These are phyloP conservation scores for Corticium candelabrum DNA, from an alignment of 37 sponge, comb jelly and placozoan species.

Conservation along the genomic window DNA sequence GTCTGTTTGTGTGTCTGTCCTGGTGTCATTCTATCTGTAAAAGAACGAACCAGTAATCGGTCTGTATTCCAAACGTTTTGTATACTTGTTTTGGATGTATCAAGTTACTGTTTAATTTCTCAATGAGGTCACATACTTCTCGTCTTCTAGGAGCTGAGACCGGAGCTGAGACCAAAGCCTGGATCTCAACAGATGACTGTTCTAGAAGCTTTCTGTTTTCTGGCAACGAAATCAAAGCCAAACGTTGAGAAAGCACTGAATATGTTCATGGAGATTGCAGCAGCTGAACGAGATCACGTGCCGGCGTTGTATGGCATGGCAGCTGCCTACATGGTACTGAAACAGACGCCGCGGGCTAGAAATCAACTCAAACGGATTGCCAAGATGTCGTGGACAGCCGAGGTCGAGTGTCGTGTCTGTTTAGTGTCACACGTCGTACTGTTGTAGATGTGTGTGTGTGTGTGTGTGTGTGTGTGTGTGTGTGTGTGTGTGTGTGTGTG, in stretches of 20 bases:
- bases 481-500: not conserved
- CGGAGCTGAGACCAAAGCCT: slow-evolving; percentile 15
- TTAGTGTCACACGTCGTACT: slow-evolving; percentile 6
- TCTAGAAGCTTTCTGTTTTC: slow-evolving; percentile 37
- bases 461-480: no score
- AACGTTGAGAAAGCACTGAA: slow-evolving; percentile 68
- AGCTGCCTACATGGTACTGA: slow-evolving; percentile 78
- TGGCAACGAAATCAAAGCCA: slow-evolving; percentile 45
- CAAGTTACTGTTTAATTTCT: no score
- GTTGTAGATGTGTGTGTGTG: no score
- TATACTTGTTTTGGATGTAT: no score
- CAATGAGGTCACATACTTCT: no score
- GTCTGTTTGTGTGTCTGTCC: no score
- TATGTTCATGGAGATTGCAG: slow-evolving; percentile 52
- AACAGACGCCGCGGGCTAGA: slow-evolving; percentile 80
- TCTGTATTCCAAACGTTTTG: no score
- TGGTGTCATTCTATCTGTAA: no score
- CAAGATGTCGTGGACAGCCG: slow-evolving; percentile 72
- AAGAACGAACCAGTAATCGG: no score
- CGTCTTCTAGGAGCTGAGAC: slow-evolving; percentile 40
- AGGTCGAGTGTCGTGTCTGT: no score
- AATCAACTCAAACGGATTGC: slow-evolving; percentile 87
- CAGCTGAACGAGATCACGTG: slow-evolving; percentile 14
- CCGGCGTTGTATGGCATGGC: slow-evolving; percentile 67
- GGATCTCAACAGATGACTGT: slow-evolving; percentile 25